Percentiles rank a stretch among this genome's conserved stretches.
Evolutionary conservation across 2,113 vertebrate species (phyloP).

Genomic region (Lethenteron camtschaticum): DNA sequence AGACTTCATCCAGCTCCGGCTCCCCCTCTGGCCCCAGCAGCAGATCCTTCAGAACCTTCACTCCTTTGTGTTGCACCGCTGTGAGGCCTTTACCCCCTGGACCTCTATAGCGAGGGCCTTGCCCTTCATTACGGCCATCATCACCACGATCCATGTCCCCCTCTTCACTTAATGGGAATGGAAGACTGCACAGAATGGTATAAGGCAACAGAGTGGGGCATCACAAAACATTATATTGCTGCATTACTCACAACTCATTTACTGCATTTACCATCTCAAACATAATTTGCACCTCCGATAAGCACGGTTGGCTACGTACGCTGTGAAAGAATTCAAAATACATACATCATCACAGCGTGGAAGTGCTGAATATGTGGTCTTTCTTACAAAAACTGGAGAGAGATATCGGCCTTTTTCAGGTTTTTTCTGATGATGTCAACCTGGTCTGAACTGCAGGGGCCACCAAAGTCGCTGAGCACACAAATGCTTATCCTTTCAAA

Average conservation of each 20-base stretch:
- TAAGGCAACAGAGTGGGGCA: background rate
- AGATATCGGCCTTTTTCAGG: conserved; percentile 41
- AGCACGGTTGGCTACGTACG: no score
- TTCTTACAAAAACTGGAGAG: conserved; percentile 81
- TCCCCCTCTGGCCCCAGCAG: conserved; percentile 49
- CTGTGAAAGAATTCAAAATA: no score
- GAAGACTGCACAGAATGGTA: conserved; percentile 31
- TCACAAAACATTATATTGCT: no score
- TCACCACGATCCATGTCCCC: conserved; percentile 12
- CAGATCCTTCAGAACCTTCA: conserved; percentile 41
- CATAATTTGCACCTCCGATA: no score
- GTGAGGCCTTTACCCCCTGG: conserved; percentile 33
- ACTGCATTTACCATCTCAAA: no score
- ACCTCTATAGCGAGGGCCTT: conserved; percentile 10
- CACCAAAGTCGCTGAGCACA: conserved; percentile 55
- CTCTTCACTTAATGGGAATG: conserved; percentile 31
- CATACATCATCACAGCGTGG: no score
- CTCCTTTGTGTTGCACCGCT: conserved; percentile 34
- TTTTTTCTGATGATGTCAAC: conserved; percentile 52
- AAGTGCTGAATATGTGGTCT: background rate
- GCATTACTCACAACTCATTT: no score
- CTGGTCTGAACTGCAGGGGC: conserved; percentile 42
- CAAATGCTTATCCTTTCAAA: conserved; percentile 45
- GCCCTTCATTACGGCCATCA: conserved; percentile 11
- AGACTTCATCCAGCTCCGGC: conserved; percentile 52